Percentiles rank a stretch among this genome's conserved stretches.
These are phyloP conservation scores for Lithodes maja DNA, from an alignment of 2,888 invertebrate species.

Conservation along the genomic window DNA sequence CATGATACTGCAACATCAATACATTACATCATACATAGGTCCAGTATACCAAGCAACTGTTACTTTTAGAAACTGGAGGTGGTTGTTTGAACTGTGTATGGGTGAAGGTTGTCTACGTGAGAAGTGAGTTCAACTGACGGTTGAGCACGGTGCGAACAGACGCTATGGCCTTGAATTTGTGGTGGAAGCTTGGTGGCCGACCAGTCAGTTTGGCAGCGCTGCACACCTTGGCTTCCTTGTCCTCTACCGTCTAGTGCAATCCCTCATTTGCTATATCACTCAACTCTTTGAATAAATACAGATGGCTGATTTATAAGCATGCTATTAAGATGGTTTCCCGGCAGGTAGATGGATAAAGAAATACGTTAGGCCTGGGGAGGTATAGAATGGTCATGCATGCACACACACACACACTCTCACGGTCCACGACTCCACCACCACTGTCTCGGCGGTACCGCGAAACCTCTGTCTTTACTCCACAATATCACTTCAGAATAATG, in stretches of 20 bases:
- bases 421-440: neutral
- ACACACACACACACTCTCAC: neutral
- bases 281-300: too few relatives aligned
- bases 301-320: too few relatives aligned
- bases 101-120: neutral
- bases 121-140: neutral
- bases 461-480: neutral
- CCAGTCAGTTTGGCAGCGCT: neutral
- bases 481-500: neutral
- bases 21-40: too few relatives aligned
- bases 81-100: too few relatives aligned
- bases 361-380: neutral
- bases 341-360: too few relatives aligned
- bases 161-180: neutral
- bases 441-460: neutral
- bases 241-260: too few relatives aligned
- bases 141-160: neutral
- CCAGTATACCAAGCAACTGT: too few relatives aligned
- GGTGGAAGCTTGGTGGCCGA: neutral
- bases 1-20: too few relatives aligned
- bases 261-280: too few relatives aligned
- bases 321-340: too few relatives aligned
- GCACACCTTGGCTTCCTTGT: too few relatives aligned
- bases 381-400: constrained; percentile 14
- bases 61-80: too few relatives aligned